These are phyloP conservation scores for Triplophysa siluroides DNA, from an alignment of 2,113 vertebrate species.

Conservation along the genomic window DNA sequence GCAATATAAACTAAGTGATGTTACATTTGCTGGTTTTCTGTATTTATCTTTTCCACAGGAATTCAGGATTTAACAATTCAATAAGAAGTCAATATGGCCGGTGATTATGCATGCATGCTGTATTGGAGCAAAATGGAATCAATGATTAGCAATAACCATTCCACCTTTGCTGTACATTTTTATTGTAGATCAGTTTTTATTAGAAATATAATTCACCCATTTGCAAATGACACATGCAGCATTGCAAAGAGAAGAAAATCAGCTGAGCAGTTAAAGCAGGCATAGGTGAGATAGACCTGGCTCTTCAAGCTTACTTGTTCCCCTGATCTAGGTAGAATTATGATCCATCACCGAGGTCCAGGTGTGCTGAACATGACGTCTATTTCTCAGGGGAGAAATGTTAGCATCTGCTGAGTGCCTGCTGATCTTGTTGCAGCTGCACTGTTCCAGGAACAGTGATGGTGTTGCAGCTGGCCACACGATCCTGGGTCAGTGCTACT, in stretches of 20 bases:
- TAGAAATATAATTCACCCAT: not conserved
- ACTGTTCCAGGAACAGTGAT: slow-evolving; percentile 18
- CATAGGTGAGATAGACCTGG: not conserved
- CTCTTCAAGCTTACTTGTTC: slow-evolving; percentile 23
- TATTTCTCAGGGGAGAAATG: slow-evolving; percentile 62
- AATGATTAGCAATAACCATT: not conserved
- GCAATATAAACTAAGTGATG: not conserved
- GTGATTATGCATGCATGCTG: not conserved
- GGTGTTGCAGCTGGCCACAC: slow-evolving; percentile 36
- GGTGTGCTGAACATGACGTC: slow-evolving; percentile 76
- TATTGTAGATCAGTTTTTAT: not conserved
- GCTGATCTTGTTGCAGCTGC: slow-evolving; percentile 44
- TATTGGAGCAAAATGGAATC: not conserved
- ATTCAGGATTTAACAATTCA: not conserved
- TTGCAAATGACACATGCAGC: not conserved
- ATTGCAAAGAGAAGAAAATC: not conserved
- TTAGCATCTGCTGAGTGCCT: slow-evolving; percentile 75
- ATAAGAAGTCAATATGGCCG: not conserved
- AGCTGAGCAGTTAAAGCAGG: not conserved
- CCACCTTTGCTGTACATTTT: not conserved
- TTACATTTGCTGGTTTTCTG: not conserved
- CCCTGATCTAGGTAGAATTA: slow-evolving; percentile 55
- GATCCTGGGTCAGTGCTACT: slow-evolving; percentile 13
- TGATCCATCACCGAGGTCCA: slow-evolving; percentile 63
- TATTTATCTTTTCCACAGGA: not conserved